These are phyloP conservation scores for Calameuta idolon DNA, from an alignment of 2,888 invertebrate species.

Conservation along the genomic window DNA sequence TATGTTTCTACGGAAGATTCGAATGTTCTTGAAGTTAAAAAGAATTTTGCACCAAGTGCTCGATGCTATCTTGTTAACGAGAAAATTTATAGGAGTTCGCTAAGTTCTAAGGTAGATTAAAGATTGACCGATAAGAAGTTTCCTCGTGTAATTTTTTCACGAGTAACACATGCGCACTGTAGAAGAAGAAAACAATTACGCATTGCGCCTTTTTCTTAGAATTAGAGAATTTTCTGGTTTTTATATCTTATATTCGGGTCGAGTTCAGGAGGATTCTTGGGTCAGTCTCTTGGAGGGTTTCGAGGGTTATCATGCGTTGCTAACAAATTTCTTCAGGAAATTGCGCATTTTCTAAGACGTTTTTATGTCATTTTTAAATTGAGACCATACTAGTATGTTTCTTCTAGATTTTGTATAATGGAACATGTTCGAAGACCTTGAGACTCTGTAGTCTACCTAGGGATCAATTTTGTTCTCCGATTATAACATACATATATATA, in stretches of 20 bases:
- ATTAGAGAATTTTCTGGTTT: not conserved
- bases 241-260: not conserved
- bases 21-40: not conserved
- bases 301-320: not conserved
- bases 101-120: not conserved
- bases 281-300: not conserved
- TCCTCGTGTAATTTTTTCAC: not conserved
- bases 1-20: not conserved
- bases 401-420: no score
- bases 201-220: not conserved
- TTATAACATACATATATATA: not conserved
- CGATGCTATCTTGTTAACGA: not conserved
- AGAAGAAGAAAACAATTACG: not conserved
- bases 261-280: not conserved
- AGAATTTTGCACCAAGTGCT: not conserved
- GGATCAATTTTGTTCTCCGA: not conserved
- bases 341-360: not conserved
- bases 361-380: no score
- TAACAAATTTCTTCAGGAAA: not conserved
- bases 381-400: no score
- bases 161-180: not conserved
- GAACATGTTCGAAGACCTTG: no score
- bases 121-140: not conserved
- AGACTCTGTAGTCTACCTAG: not conserved
- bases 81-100: not conserved